Conservation (phyloP, 2,888 invertebrate species). For the Eudasyphora cyanicolor region DNA sequence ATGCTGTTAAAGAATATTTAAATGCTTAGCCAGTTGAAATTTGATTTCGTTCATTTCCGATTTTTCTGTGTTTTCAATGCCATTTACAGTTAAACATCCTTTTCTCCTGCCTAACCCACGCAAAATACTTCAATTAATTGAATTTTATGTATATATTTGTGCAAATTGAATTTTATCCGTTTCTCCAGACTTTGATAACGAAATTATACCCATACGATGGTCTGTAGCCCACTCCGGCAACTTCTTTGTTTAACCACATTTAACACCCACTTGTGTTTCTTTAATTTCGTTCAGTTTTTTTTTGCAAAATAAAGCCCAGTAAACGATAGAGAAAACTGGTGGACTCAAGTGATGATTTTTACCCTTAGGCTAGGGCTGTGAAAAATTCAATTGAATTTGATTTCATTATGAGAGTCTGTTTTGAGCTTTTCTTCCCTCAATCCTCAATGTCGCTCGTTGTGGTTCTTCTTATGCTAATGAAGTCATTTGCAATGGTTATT, state of each 20-base stretch:
- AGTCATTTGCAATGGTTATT: constrained; percentile 62
- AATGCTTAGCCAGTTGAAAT: too few species aligned
- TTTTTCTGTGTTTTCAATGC: constrained; percentile 30
- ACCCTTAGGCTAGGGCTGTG: constrained; percentile 61
- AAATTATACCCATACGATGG: constrained; percentile 50
- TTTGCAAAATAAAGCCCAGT: constrained; percentile 4
- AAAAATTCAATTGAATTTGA: constrained; percentile 60
- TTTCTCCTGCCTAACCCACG: constrained; percentile 30
- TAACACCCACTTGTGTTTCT: constrained; percentile 59
- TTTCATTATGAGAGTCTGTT: constrained; percentile 22
- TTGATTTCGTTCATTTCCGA: too few species aligned
- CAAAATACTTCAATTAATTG: constrained; percentile 60
- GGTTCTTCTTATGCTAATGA: constrained; percentile 62
- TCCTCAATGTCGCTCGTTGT: constrained; percentile 10
- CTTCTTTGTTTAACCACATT: constrained; percentile 56
- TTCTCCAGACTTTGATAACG: constrained; percentile 59
- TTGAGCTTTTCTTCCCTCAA: background rate
- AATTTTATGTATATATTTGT: constrained; percentile 62
- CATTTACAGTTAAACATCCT: constrained; percentile 43
- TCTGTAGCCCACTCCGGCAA: background rate
- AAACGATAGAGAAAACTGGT: constrained; percentile 19
- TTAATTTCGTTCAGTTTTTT: constrained; percentile 6
- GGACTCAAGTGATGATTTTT: constrained; percentile 54
- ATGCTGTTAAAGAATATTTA: too few species aligned
- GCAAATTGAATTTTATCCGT: constrained; percentile 65